Conservation (phyloP, 2,113 vertebrate genomes). For the Furnarius figulus region DNA sequence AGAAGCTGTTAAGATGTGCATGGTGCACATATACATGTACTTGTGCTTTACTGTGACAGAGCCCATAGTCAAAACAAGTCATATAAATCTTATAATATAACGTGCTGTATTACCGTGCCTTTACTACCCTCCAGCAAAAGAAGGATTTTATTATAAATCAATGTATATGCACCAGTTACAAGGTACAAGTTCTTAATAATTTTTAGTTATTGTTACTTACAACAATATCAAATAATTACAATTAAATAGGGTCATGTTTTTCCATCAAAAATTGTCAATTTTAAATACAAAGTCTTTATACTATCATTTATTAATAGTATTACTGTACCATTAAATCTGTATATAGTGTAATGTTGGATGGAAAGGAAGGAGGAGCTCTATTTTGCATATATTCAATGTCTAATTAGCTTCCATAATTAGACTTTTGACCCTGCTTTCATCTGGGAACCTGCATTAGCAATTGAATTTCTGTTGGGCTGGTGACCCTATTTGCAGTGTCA, state of each 20-base stretch:
- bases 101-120: not conserved
- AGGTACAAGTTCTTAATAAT: not conserved
- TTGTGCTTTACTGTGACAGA: not conserved
- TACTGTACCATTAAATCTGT: not conserved
- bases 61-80: not conserved
- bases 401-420: constrained; percentile 56
- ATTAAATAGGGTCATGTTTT: not conserved
- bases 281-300: not conserved
- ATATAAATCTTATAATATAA: not conserved
- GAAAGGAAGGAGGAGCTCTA: constrained; percentile 37
- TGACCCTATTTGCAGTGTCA: constrained; percentile 50
- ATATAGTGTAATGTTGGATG: not conserved
- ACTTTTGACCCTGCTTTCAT: constrained; percentile 51
- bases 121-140: not conserved
- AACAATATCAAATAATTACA: not conserved
- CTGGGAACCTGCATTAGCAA: constrained; percentile 49
- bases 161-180: not conserved
- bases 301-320: not conserved
- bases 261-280: not conserved
- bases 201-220: not conserved
- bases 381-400: constrained; percentile 13
- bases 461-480: constrained; percentile 44
- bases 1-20: not conserved
- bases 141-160: not conserved
- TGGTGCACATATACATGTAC: not conserved